Evolutionary conservation across 2,888 invertebrate species (phyloP).

Genomic region (Dione juno): DNA sequence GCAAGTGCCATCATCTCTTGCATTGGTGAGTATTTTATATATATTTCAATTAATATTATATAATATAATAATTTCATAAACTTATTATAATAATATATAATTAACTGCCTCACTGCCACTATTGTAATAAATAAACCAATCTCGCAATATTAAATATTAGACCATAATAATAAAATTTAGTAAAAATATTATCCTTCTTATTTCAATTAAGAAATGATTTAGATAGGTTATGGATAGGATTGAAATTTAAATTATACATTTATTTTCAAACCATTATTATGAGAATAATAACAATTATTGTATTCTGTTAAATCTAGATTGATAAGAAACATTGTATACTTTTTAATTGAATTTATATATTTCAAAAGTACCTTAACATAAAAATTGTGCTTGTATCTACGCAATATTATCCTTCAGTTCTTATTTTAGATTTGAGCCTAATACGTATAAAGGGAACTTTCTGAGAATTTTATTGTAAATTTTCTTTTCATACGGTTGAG

Average conservation of each 20-base stretch:
- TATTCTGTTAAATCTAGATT: too few species aligned
- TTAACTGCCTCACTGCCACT: conserved; percentile 10
- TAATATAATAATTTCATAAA: neutral
- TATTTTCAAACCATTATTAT: too few species aligned
- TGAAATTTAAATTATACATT: neutral
- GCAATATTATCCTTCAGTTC: conserved; percentile 1
- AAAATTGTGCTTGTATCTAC: neutral
- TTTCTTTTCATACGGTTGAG: neutral
- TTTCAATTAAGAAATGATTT: neutral
- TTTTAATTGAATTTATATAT: neutral
- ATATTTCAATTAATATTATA: conserved; percentile 19
- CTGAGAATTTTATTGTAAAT: neutral
- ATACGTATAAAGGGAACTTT: neutral
- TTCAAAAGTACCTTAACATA: neutral
- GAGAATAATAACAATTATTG: too few species aligned
- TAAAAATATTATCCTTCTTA: neutral
- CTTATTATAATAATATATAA: neutral
- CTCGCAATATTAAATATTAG: neutral
- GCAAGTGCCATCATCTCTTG: conserved; percentile 58
- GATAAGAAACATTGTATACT: too few species aligned
- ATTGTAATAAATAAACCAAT: neutral
- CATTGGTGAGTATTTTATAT: conserved; percentile 63
- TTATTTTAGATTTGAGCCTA: conserved; percentile 1
- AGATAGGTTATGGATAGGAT: too few species aligned
- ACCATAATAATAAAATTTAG: neutral